Conservation (phyloP, 30 jellyfish, hydroid and myxozoan species). For the Chrysaora quinquecirrha region DNA sequence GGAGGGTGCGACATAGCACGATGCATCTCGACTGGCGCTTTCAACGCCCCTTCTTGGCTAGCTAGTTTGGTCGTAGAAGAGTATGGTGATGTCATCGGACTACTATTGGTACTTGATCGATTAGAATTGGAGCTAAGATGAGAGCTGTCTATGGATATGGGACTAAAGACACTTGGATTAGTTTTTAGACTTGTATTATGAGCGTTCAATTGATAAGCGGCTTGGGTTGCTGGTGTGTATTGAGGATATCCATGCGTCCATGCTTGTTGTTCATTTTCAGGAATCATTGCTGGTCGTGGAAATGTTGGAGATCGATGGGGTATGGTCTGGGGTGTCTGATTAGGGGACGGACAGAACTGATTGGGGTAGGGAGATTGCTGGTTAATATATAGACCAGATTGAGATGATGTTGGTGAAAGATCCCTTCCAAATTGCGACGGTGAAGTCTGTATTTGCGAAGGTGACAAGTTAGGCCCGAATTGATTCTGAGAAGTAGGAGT, state of each 20-base stretch:
- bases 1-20: constrained; percentile 13
- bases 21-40: not conserved
- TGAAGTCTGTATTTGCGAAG: not conserved
- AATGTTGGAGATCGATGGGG: not conserved
- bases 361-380: not conserved
- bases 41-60: not conserved
- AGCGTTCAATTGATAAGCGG: not conserved
- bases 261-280: not conserved
- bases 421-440: not conserved
- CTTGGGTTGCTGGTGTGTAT: not conserved
- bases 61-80: not conserved
- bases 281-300: not conserved
- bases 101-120: constrained; percentile 21
- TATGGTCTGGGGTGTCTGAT: not conserved
- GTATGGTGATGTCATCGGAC: constrained; percentile 36
- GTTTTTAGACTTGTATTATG: not conserved
- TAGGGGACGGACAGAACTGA: not conserved
- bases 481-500: not conserved
- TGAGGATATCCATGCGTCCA: not conserved
- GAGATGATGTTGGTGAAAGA: not conserved
- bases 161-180: too few species aligned
- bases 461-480: not conserved
- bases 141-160: too few species aligned
- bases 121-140: constrained; percentile 5
- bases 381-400: not conserved